Percentiles rank a stretch among this genome's conserved stretches.
These are phyloP conservation scores for Suncus etruscus DNA, from an alignment of 2,113 vertebrate species.

Conservation along the genomic window DNA sequence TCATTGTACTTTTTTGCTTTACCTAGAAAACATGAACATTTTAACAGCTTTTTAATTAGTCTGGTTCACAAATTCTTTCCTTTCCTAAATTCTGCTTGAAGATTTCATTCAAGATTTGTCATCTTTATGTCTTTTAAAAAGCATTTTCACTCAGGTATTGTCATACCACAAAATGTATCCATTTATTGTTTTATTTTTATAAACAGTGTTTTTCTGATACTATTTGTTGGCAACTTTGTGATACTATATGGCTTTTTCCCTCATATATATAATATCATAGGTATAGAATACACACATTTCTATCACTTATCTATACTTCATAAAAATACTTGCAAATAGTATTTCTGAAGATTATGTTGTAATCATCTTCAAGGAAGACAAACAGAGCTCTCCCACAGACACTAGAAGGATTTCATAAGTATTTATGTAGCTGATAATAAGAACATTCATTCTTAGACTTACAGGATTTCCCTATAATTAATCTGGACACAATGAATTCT, in stretches of 20 bases:
- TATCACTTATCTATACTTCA: not conserved
- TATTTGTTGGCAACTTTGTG: not conserved
- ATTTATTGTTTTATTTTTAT: constrained; percentile 7
- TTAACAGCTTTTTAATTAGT: not conserved
- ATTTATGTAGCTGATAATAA: constrained; percentile 11
- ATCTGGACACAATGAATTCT: constrained; percentile 19
- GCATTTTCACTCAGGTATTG: not conserved
- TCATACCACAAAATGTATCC: not conserved
- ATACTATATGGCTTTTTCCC: not conserved
- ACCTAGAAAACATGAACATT: constrained; percentile 11
- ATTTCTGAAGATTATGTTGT: constrained; percentile 17
- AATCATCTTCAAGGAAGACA: not conserved
- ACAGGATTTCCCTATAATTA: constrained; percentile 21
- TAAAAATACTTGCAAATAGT: constrained; percentile 49
- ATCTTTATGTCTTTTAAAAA: not conserved
- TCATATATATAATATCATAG: not conserved
- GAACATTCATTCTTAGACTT: constrained; percentile 54
- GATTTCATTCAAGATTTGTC: constrained; percentile 14
- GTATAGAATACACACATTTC: not conserved
- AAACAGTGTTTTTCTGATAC: constrained; percentile 12
- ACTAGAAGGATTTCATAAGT: constrained; percentile 15
- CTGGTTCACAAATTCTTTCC: not conserved
- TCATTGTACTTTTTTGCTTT: not conserved
- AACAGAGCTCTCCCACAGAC: not conserved
- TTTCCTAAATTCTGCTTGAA: constrained; percentile 42